Conservation (phyloP, 2,888 invertebrate genomes). For the Nemotelus pantherinus region DNA sequence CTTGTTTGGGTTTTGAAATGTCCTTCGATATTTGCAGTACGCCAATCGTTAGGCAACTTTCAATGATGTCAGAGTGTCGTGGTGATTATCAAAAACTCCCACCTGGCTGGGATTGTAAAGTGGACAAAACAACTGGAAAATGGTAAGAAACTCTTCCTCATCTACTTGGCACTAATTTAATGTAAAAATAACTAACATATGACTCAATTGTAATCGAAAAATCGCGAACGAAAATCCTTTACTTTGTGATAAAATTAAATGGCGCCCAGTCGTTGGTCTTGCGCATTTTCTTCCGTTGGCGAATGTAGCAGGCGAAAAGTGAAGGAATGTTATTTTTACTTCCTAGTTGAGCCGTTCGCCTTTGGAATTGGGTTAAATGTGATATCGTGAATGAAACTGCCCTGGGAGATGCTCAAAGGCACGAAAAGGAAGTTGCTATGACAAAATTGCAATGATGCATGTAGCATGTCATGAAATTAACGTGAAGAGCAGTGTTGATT, state of each 20-base stretch:
- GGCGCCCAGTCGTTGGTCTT: constrained; percentile 24
- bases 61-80: constrained; percentile 59
- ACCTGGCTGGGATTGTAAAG: constrained; percentile 81
- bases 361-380: constrained; percentile 29
- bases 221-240: not conserved
- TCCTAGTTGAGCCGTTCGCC: not conserved
- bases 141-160: constrained; percentile 68
- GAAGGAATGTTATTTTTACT: constrained; percentile 4
- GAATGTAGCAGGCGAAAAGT: not conserved
- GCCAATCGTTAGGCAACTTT: constrained; percentile 20
- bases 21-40: not conserved
- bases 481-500: constrained; percentile 24
- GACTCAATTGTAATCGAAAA: not conserved
- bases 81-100: constrained; percentile 67
- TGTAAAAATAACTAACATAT: not conserved
- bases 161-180: constrained; percentile 32
- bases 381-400: not conserved
- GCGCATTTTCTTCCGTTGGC: constrained; percentile 15
- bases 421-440: constrained; percentile 21
- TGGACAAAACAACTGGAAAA: constrained; percentile 75
- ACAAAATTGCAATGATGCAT: constrained; percentile 38
- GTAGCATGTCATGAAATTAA: not conserved
- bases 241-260: constrained; percentile 26
- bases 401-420: not conserved
- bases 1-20: constrained; percentile 8